These are phyloP conservation scores for Drosophila fuyamai DNA, from an alignment of 1,140 invertebrate species.

Conservation along the genomic window DNA sequence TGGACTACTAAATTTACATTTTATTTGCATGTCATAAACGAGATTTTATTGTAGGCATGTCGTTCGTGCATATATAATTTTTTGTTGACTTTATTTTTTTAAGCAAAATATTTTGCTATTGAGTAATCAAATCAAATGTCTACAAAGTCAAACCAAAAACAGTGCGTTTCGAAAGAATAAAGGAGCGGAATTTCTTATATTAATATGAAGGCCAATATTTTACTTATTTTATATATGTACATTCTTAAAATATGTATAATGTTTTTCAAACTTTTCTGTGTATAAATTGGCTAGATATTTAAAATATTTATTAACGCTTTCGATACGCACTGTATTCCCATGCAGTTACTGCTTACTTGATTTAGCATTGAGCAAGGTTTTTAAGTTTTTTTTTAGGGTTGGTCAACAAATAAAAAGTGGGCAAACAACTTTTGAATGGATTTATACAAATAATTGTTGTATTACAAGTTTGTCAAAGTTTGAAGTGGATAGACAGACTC, in stretches of 20 bases:
- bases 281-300: background rate
- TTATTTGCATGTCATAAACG: constrained; percentile 72
- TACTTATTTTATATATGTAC: background rate
- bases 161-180: constrained; percentile 6
- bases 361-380: constrained; percentile 32
- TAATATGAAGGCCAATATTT: background rate
- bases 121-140: constrained; percentile 47
- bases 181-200: background rate
- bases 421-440: constrained; percentile 27
- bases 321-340: constrained; percentile 16
- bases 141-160: constrained; percentile 24
- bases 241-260: background rate
- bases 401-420: constrained; percentile 43
- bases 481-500: constrained; percentile 3
- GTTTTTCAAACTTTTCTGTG: background rate
- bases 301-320: background rate
- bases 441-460: constrained; percentile 28
- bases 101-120: constrained; percentile 56
- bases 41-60: constrained; percentile 38
- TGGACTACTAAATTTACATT: constrained; percentile 69
- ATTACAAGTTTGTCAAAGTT: constrained; percentile 10
- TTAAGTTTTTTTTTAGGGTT: constrained; percentile 24
- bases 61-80: constrained; percentile 42
- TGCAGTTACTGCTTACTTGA: constrained; percentile 4
- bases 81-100: constrained; percentile 30